Evolutionary conservation across 2,888 invertebrate species (phyloP).

Genomic region (Allygus modestus): DNA sequence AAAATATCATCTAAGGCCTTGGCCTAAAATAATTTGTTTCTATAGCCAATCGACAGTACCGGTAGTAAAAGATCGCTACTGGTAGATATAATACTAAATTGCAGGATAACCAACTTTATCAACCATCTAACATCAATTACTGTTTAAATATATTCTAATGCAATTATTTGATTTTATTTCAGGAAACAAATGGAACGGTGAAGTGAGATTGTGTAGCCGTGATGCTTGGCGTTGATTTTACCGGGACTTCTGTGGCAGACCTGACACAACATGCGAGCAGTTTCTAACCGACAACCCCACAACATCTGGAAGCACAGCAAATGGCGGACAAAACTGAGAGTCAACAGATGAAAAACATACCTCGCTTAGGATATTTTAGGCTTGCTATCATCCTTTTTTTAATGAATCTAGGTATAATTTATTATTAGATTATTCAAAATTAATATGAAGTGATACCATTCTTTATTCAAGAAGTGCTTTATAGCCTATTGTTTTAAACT

Average conservation of each 20-base stretch:
- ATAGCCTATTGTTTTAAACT: background rate
- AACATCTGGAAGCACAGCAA: conserved; percentile 86
- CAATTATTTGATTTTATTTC: too few species aligned
- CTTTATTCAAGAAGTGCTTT: background rate
- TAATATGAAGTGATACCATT: background rate
- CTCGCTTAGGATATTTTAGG: conserved; percentile 29
- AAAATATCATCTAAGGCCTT: too few species aligned
- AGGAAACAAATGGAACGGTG: conserved; percentile 39
- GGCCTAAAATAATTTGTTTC: too few species aligned
- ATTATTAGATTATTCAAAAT: background rate
- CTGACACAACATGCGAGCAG: conserved; percentile 58
- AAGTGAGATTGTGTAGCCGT: conserved; percentile 36
- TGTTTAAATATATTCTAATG: too few species aligned
- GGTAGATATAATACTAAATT: too few species aligned
- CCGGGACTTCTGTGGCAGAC: conserved; percentile 46
- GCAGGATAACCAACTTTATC: too few species aligned
- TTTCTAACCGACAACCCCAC: conserved; percentile 61
- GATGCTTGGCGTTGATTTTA: conserved; percentile 43
- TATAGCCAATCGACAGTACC: too few species aligned
- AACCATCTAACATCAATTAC: too few species aligned
- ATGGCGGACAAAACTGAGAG: conserved; percentile 82
- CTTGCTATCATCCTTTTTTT: conserved; percentile 13
- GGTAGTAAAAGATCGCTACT: too few species aligned
- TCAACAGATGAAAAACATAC: conserved; percentile 68
- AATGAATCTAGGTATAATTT: conserved; percentile 7